These are phyloP conservation scores for Syngnathus scovelli DNA, from an alignment of 2,113 vertebrate species.

Conservation along the genomic window DNA sequence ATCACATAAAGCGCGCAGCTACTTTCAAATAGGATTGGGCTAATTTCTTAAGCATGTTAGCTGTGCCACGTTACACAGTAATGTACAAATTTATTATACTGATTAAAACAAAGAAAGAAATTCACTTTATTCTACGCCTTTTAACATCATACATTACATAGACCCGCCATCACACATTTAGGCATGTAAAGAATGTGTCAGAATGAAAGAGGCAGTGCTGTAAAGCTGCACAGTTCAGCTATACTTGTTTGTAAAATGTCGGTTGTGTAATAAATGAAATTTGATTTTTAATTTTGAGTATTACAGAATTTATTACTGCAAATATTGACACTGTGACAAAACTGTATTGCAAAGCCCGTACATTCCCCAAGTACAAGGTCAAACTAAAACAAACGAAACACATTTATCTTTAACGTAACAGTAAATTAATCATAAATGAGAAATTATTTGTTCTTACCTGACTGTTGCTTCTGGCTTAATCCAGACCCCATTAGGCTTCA, in stretches of 20 bases:
- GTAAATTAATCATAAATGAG: neutral
- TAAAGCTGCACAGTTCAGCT: neutral
- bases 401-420: neutral
- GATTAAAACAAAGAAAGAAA: neutral
- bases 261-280: too few species aligned
- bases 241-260: neutral
- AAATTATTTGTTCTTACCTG: constrained; percentile 47
- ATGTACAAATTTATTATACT: neutral
- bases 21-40: constrained; percentile 45
- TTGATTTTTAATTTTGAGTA: neutral
- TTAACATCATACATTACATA: neutral
- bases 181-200: neutral
- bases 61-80: neutral
- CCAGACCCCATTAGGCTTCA: constrained; percentile 65
- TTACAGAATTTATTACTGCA: neutral
- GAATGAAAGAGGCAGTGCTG: neutral
- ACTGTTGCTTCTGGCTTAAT: constrained; percentile 51
- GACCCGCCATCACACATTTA: neutral
- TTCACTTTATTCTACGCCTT: neutral
- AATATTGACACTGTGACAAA: neutral
- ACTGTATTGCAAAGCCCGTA: neutral
- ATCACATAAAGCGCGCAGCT: neutral
- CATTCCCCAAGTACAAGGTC: neutral
- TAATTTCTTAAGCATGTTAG: constrained; percentile 33
- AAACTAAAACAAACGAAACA: neutral